Percentiles rank a stretch among this genome's conserved stretches.
These are phyloP conservation scores for Hyperoplus immaculatus DNA, from an alignment of 2,797 vertebrate species.

Conservation along the genomic window DNA sequence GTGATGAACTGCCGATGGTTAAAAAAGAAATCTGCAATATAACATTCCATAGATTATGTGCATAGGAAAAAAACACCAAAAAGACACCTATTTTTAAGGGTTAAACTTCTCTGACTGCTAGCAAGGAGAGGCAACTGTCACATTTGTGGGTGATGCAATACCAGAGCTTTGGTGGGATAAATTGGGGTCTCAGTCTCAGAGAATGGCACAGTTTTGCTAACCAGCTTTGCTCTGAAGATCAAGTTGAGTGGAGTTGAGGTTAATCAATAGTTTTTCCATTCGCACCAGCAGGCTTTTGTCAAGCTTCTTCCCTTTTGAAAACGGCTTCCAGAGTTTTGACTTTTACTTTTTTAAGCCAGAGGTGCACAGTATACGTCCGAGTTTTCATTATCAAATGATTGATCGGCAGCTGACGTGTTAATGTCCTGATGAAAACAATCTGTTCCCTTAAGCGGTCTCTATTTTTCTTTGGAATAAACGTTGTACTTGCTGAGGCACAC, in stretches of 20 bases:
- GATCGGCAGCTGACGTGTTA: conserved; percentile 11
- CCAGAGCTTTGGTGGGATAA: neutral
- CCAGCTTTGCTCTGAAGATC: no score
- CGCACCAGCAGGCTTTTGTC: neutral
- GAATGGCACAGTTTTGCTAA: neutral
- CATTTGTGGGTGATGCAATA: neutral
- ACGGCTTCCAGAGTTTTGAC: neutral
- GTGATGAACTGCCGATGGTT: conserved; percentile 27
- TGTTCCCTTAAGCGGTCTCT: neutral
- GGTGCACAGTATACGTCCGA: neutral
- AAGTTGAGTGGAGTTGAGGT: neutral
- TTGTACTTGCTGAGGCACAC: neutral
- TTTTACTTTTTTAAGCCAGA: neutral
- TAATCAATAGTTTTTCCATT: neutral
- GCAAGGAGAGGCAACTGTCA: neutral
- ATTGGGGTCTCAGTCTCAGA: neutral
- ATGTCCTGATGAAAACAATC: neutral
- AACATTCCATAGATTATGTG: neutral
- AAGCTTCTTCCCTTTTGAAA: neutral
- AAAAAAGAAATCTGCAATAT: conserved; percentile 15
- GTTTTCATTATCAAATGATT: neutral
- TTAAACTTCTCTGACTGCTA: neutral
- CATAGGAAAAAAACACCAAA: no score
- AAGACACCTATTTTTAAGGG: no score
- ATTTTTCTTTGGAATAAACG: conserved; percentile 2